Evolutionary conservation across 2,113 vertebrate genomes (phyloP).

Genomic region (Scatophagus argus): DNA sequence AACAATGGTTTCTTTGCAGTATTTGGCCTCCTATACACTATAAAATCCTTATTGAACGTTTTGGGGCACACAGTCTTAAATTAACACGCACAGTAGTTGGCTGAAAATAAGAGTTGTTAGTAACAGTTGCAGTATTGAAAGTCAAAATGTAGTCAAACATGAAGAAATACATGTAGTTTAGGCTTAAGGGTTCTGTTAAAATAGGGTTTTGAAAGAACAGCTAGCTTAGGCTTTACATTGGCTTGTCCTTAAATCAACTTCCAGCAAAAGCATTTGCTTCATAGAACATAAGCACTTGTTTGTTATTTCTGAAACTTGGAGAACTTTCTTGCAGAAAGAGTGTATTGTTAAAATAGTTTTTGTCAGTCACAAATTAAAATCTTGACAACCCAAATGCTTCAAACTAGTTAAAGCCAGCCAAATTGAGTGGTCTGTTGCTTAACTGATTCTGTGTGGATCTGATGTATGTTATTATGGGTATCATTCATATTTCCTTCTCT

Average conservation of each 20-base stretch:
- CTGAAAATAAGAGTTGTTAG: not conserved
- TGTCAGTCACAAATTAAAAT: not conserved
- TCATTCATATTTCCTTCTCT: constrained; percentile 41
- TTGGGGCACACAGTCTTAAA: not conserved
- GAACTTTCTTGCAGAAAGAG: not conserved
- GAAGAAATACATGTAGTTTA: not conserved
- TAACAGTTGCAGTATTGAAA: not conserved
- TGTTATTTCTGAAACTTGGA: not conserved
- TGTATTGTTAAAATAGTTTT: not conserved
- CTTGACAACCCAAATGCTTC: not conserved
- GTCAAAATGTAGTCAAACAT: not conserved
- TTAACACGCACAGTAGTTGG: not conserved
- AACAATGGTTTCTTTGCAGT: not conserved
- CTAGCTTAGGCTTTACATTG: not conserved
- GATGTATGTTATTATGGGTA: not conserved
- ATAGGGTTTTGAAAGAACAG: not conserved
- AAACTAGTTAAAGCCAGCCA: not conserved
- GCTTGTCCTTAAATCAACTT: not conserved
- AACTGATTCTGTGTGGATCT: not conserved
- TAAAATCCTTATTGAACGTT: not conserved
- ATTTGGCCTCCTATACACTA: not conserved
- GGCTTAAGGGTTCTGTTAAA: not conserved
- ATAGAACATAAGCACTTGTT: not conserved
- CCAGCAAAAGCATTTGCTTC: not conserved
- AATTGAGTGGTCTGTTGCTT: not conserved